phyloP scores from a whole-genome alignment of 2,888 invertebrate genomes.

The Pyrrhia umbra region DNA sequence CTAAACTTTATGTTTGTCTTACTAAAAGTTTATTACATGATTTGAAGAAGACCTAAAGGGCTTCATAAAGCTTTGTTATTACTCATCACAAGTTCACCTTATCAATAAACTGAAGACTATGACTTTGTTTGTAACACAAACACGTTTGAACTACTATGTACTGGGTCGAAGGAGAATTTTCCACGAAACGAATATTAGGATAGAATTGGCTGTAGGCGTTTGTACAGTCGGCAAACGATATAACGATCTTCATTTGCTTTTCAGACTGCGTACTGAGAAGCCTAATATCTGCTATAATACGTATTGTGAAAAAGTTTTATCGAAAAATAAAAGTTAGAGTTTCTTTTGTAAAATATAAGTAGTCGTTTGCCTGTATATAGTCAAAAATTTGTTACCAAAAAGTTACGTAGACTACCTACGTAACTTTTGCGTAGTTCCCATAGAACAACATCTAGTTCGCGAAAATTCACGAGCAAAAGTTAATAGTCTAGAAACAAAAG shows the following conservation, averaged over 20 bases:
- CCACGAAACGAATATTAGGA: constrained; percentile 5
- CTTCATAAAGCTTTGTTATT: neutral
- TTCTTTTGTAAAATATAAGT: neutral
- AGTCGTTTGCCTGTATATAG: neutral
- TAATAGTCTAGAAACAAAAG: constrained; percentile 27
- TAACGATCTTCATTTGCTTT: neutral
- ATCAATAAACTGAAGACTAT: neutral
- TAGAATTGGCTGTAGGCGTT: neutral
- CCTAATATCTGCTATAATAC: neutral
- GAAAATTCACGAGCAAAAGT: constrained; percentile 29
- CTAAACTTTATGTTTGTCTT: neutral
- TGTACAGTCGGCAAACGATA: constrained; percentile 3
- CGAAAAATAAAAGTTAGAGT: neutral
- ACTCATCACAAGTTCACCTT: constrained; percentile 5
- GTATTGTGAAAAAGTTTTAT: neutral
- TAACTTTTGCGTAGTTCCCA: constrained; percentile 25
- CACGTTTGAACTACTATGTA: constrained; percentile 1
- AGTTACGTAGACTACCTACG: no score
- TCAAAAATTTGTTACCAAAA: neutral
- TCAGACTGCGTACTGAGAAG: neutral
- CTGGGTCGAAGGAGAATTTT: constrained; percentile 12
- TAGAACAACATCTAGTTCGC: constrained; percentile 29
- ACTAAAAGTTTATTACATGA: neutral
- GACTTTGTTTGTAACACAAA: constrained; percentile 15
- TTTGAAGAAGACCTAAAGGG: constrained; percentile 13